A percentile compares a stretch with the other conserved stretches of the same genome.
Evolutionary conservation across 2,888 invertebrate genomes (phyloP).

Genomic region (Dryococelus australis): DNA sequence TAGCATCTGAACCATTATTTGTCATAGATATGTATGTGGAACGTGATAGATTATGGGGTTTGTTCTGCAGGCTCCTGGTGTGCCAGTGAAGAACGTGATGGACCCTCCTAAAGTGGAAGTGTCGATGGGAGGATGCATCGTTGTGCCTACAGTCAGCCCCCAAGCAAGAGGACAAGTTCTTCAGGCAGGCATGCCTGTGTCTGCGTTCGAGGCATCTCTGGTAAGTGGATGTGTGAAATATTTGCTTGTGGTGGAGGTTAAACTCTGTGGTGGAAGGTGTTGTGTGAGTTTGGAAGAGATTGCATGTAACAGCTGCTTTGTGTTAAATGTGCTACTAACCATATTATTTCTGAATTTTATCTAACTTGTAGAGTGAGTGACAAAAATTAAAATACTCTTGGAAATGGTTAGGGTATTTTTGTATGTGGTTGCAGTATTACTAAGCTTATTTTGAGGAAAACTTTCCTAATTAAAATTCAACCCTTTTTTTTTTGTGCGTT

Average conservation of each 20-base stretch:
- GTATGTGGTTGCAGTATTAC: no score
- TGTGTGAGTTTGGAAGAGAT: not conserved
- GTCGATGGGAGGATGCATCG: slow-evolving; percentile 63
- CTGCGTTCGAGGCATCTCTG: slow-evolving; percentile 72
- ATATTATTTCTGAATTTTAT: not conserved
- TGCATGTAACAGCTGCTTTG: not conserved
- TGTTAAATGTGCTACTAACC: not conserved
- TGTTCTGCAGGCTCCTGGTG: not conserved
- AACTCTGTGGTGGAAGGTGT: no score
- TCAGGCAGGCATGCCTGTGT: slow-evolving; percentile 65
- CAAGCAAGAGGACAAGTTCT: slow-evolving; percentile 63
- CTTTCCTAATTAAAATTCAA: no score
- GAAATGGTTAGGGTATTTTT: no score
- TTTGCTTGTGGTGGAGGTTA: not conserved
- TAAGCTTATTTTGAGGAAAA: no score
- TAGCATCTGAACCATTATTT: no score
- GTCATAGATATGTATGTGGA: no score
- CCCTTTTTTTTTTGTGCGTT: no score
- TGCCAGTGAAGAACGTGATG: slow-evolving; percentile 56
- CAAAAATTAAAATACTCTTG: no score
- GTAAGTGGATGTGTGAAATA: slow-evolving; percentile 63
- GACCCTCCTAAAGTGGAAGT: slow-evolving; percentile 66
- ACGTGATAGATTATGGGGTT: no score
- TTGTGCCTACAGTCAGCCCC: slow-evolving; percentile 64
- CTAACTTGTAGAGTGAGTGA: not conserved